phyloP scores from a whole-genome alignment of 1,140 invertebrate species.

The Battus philenor region DNA sequence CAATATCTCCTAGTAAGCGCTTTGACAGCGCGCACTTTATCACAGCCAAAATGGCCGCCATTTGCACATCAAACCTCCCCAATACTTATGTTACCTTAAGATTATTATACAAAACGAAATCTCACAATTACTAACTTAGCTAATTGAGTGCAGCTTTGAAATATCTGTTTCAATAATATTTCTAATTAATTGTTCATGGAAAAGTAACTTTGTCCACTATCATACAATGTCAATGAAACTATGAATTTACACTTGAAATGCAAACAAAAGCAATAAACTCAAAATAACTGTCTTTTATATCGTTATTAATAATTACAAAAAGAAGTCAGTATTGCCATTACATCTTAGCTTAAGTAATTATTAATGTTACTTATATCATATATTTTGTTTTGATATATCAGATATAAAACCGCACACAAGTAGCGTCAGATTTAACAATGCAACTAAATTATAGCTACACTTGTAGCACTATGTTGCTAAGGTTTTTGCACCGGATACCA shows the following conservation, averaged over 20 bases:
- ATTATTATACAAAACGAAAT: conserved; percentile 13
- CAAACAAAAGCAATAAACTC: no score
- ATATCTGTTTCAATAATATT: no score
- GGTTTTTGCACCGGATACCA: conserved; percentile 6
- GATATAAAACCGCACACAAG: conserved; percentile 1
- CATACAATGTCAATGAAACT: no score
- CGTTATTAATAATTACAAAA: no score
- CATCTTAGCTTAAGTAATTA: no score
- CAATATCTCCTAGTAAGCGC: conserved; percentile 17
- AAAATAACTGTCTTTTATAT: no score
- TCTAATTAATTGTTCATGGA: no score
- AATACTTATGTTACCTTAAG: not conserved
- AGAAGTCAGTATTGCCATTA: no score
- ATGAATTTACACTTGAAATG: no score
- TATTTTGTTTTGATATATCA: no score
- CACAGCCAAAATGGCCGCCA: conserved; percentile 60
- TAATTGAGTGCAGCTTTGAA: conserved; percentile 5
- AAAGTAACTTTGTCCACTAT: no score
- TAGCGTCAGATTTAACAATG: not conserved
- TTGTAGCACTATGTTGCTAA: not conserved
- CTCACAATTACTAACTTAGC: conserved; percentile 5
- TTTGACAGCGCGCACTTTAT: conserved; percentile 29
- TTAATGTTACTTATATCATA: no score
- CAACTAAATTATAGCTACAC: not conserved
- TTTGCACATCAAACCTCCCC: conserved; percentile 15